Percentiles rank a stretch among this genome's conserved stretches.
phyloP scores from a whole-genome alignment of 2,113 vertebrate species.

The Heterotilapia buettikoferi region DNA sequence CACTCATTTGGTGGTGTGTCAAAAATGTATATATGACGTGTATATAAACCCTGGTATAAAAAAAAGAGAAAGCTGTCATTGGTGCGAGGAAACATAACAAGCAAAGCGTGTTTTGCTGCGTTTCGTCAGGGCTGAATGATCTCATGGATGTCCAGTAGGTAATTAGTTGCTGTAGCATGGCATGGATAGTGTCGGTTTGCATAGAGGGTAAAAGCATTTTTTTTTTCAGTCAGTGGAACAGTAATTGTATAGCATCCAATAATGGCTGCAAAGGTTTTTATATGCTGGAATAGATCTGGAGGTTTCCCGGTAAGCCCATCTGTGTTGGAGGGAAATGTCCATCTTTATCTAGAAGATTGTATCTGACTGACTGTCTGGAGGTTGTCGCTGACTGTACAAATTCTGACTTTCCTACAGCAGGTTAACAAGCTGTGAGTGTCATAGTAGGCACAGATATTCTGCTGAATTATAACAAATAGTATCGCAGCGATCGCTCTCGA shows the following conservation, averaged over 20 bases:
- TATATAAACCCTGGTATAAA: neutral
- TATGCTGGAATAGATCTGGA: neutral
- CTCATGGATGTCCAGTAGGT: neutral
- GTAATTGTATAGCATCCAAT: neutral
- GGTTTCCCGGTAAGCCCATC: neutral
- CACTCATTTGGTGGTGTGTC: neutral
- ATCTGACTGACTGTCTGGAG: neutral
- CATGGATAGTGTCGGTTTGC: neutral
- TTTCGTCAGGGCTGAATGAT: neutral
- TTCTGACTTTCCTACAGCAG: neutral
- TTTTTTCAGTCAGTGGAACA: neutral
- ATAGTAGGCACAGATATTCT: neutral
- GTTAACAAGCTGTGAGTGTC: neutral
- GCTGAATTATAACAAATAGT: neutral
- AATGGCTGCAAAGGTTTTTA: neutral
- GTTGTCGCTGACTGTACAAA: neutral
- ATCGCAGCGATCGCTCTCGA: rapidly evolving
- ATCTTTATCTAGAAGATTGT: neutral
- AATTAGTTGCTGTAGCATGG: neutral
- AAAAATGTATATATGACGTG: neutral
- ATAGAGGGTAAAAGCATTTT: neutral
- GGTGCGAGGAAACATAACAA: neutral
- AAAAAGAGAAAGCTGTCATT: neutral
- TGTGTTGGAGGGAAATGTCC: neutral
- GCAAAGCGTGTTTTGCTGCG: rapidly evolving